Evolutionary conservation across 2,797 vertebrate genomes (phyloP), one percentile per base, ranked within the genome.

Genomic region (Taenioides sp.): DNA sequence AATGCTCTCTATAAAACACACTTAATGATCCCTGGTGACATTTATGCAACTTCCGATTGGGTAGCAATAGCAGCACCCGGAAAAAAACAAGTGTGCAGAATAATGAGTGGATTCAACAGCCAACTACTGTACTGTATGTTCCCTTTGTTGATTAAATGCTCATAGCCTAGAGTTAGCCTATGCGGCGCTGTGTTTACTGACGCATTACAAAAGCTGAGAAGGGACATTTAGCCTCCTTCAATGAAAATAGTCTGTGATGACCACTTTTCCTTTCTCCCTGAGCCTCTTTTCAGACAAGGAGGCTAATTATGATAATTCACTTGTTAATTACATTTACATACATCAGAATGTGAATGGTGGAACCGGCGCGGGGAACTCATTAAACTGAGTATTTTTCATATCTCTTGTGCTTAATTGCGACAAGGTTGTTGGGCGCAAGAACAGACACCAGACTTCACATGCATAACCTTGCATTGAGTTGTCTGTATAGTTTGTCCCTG

Each of bases 261-360:
- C 83, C 79, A 85, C 89, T 88, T 86, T 76, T 79, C 87, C 85
- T 70, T 61, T 82, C 86, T 85, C 77, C 31, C 70, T 17, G 62
- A 78, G 80, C 79, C 83, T 87, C 89, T 87, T 89, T 83, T 80
- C 81, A 89, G 86, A 92, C 86, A 86, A 87, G 80, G 79, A 90
- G 85, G 81, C 84, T 87, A 92, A 93, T 94, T 92, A 93, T 91
- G 88, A 93, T 92, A 90, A 92, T 92, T 91, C 80, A 84, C 77
- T 83, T 89, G 88, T 93, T 94, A 93, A 94, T 94, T 91, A 92
- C 87, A 92, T 92, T 92, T 91, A 89, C 90, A 92, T 92, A 91
- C 83, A 85, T 91, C 83, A 75, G 78, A 82, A 88, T 60, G 55
- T 72, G 77, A 90, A 85, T 75, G 86, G 80, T 74, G 67, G 75